Evolutionary conservation across 1,140 invertebrate species (phyloP).

Genomic region (Limonius californicus): DNA sequence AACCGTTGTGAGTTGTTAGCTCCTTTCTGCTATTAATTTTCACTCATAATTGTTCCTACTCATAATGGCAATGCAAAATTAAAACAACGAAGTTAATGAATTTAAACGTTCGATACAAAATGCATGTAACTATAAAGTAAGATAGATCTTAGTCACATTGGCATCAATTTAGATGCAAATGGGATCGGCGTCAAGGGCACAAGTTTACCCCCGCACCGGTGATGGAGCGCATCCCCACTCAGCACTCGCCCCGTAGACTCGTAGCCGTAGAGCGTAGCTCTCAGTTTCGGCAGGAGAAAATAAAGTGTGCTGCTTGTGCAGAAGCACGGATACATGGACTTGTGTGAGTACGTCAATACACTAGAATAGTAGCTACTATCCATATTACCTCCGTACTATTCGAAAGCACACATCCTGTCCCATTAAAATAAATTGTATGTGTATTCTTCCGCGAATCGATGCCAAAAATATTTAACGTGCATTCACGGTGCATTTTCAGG

Average conservation of each 20-base stretch:
- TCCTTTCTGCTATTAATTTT: too few relatives aligned
- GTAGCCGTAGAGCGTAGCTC: conserved; percentile 23
- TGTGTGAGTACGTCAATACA: conserved; percentile 26
- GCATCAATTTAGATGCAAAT: too few relatives aligned
- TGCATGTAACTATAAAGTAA: too few relatives aligned
- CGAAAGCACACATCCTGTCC: conserved; percentile 1
- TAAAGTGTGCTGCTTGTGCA: conserved; percentile 19
- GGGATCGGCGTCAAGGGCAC: not conserved
- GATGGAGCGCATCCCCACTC: conserved; percentile 20
- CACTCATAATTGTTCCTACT: too few relatives aligned
- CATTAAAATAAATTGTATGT: not conserved
- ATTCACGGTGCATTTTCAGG: not conserved
- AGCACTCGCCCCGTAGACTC: conserved; percentile 15
- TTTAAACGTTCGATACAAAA: too few relatives aligned
- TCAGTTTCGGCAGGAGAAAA: conserved; percentile 24
- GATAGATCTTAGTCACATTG: too few relatives aligned
- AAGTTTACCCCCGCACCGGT: not conserved
- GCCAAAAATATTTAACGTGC: conserved; percentile 13
- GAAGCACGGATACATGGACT: conserved; percentile 21
- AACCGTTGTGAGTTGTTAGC: too few relatives aligned
- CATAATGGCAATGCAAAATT: too few relatives aligned
- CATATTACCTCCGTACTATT: not conserved
- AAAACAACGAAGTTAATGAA: too few relatives aligned
- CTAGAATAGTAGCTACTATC: conserved; percentile 18
- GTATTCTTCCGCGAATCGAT: conserved; percentile 15